These are phyloP conservation scores for Chrysolophus pictus DNA, from an alignment of 2,797 vertebrate genomes.

Conservation along the genomic window DNA sequence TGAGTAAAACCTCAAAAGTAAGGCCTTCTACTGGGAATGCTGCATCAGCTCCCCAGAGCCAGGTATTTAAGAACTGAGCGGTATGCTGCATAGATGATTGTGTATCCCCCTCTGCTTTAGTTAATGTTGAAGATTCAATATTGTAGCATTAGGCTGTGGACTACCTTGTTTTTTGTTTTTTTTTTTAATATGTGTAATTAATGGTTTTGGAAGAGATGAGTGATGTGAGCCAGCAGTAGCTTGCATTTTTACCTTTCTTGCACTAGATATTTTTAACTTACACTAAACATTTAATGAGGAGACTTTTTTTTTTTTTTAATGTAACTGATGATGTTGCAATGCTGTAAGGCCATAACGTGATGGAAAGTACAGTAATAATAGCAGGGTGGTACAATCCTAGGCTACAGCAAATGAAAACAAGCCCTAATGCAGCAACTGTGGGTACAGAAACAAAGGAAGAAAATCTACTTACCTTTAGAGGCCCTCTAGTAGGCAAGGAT, in stretches of 20 bases:
- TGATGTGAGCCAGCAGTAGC: background rate
- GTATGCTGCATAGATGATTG: background rate
- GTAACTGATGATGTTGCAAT: too few species aligned
- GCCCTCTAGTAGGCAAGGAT: too few species aligned
- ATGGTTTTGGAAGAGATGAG: background rate
- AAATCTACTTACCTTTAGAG: too few species aligned
- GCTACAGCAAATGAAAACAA: too few species aligned
- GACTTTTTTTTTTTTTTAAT: background rate
- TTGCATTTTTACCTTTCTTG: background rate
- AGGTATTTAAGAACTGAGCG: conserved; percentile 78
- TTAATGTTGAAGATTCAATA: background rate
- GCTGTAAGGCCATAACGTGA: too few species aligned
- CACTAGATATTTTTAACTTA: background rate
- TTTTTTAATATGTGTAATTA: background rate
- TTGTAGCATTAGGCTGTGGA: too few species aligned
- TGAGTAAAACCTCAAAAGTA: conserved; percentile 98
- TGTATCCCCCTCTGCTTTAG: fast-evolving
- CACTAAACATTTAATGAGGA: background rate
- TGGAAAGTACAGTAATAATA: too few species aligned
- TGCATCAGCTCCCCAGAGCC: conserved; percentile 88
- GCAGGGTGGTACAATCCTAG: too few species aligned
- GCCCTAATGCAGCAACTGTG: too few species aligned
- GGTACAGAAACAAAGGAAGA: too few species aligned
- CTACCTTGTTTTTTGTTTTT: too few species aligned
- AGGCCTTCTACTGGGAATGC: conserved; percentile 92